Base-by-base conservation (phyloP, 2,113 vertebrate species). In the Monopterus albus region DNA sequence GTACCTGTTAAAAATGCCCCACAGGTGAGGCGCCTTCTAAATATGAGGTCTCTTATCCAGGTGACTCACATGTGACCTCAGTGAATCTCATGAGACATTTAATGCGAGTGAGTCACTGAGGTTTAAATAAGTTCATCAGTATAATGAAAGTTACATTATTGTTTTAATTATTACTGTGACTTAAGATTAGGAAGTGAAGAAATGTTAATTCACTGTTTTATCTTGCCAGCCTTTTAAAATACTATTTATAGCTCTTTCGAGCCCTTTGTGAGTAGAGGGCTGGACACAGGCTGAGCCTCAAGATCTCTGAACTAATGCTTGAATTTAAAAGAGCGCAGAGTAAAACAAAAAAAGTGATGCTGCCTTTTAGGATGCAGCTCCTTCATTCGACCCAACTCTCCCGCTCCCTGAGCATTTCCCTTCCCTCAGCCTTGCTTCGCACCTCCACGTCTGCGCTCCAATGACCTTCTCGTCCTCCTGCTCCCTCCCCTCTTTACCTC, bases 401-500 rank as follows among this genome's bases (percentile, higher is more conserved):
- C 50, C 45, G 29, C 59, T 68, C 31, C 52, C 71, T 52, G 14
- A 21, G 6, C 8, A 1, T 36, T 29, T 26, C 23, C 4, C 33
- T 40, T 47, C 49, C 51, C 45, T 39, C 52, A 42, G 26, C 35
- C 23, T 68, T 26, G 28, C 61, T 68, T 14, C 61, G 75, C 72
- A 82, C 62, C 72, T 82, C 31, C 51, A 64, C 46, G 46, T 66
- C 53, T 73, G 47, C 39, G 23, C 58, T 72, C 59, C n/a, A 43
- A 69, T 75, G 77, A 91, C 86, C 80, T 78, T 81, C 75, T 71
- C 70, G 40, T 46, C 43, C 68, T 15, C 51, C 47, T 14, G 11
- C 46, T 29, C 25, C 55, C 52, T n/a, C 47, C 46, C 42, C 56
- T 56, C 52, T 81, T 56, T 61, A 50, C 58, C 84, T 50, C 77